Conservation (phyloP, 2,888 invertebrate species). For the Anarsia innoxiella region DNA sequence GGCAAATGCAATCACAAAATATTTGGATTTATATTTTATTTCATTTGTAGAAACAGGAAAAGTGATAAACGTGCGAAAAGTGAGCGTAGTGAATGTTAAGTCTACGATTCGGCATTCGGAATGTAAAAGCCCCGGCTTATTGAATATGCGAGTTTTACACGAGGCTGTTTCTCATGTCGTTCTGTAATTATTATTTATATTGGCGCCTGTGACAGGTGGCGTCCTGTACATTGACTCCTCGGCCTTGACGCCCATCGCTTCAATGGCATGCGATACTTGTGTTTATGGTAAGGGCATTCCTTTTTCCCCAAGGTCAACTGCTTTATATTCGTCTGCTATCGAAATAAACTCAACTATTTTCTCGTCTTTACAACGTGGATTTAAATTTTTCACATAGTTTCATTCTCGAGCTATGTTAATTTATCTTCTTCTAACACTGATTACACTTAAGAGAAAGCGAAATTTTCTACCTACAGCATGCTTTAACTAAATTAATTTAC, state of each 20-base stretch:
- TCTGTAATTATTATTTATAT: slow-evolving; percentile 44
- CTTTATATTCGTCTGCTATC: slow-evolving; percentile 29
- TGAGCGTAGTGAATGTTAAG: slow-evolving; percentile 31
- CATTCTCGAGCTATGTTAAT: background rate
- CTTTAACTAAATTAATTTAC: too few relatives aligned
- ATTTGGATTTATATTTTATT: too few relatives aligned
- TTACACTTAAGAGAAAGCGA: too few relatives aligned
- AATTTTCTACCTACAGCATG: too few relatives aligned
- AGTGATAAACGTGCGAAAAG: slow-evolving; percentile 22
- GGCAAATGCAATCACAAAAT: slow-evolving; percentile 1
- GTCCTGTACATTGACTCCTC: slow-evolving; percentile 63
- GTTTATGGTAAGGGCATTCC: slow-evolving; percentile 48
- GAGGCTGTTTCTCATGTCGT: slow-evolving; percentile 27
- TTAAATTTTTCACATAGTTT: slow-evolving; percentile 4
- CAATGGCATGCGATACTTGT: slow-evolving; percentile 53
- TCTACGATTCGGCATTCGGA: slow-evolving; percentile 23
- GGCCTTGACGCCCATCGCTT: slow-evolving; percentile 60
- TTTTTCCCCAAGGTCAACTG: slow-evolving; percentile 51
- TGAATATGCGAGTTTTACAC: slow-evolving; percentile 23
- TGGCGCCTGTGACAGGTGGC: slow-evolving; percentile 58
- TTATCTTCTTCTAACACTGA: too few relatives aligned
- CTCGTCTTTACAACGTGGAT: background rate
- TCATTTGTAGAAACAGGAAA: background rate
- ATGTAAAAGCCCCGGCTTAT: slow-evolving; percentile 25
- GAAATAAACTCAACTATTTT: slow-evolving; percentile 20